phyloP scores from a whole-genome alignment of 1,140 invertebrate genomes.

The Musca domestica region DNA sequence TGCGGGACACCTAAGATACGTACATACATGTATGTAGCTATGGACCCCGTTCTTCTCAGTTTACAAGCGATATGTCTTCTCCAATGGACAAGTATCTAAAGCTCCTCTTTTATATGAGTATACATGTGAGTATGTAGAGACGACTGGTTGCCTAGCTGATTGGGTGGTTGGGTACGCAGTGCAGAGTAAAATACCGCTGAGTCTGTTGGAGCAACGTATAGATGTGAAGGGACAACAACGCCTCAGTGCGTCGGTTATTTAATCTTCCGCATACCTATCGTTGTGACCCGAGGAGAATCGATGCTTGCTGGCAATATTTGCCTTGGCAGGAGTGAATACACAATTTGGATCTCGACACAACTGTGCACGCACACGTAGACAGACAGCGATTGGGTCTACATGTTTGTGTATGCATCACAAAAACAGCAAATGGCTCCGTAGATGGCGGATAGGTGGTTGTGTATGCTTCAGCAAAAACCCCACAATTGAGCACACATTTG shows the following conservation, averaged over 20 bases:
- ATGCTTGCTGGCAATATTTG: slow-evolving; percentile 16
- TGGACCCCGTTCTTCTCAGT: not conserved
- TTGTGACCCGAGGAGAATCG: slow-evolving; percentile 23
- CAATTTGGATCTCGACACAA: not conserved
- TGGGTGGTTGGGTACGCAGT: not conserved
- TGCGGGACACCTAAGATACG: slow-evolving; percentile 34
- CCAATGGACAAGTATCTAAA: too few species aligned
- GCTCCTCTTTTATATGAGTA: slow-evolving; percentile 11
- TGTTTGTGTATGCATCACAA: slow-evolving; percentile 2
- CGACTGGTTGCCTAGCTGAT: slow-evolving; percentile 29
- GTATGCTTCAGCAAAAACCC: too few species aligned
- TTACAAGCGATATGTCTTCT: too few species aligned
- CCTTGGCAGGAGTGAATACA: slow-evolving; percentile 20
- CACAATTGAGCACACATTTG: too few species aligned
- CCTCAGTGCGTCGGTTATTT: slow-evolving; percentile 27
- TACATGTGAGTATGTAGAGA: slow-evolving; percentile 28
- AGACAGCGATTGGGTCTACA: slow-evolving; percentile 13
- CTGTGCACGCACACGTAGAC: not conserved
- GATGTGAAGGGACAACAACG: not conserved
- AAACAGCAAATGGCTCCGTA: too few species aligned
- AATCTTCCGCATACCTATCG: slow-evolving; percentile 29
- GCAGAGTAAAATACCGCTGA: not conserved
- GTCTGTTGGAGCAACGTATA: not conserved
- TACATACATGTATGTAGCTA: not conserved
- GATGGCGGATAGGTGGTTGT: too few species aligned